phyloP scores from a whole-genome alignment of 2,113 vertebrate genomes.

The Campylomormyrus numenius region DNA sequence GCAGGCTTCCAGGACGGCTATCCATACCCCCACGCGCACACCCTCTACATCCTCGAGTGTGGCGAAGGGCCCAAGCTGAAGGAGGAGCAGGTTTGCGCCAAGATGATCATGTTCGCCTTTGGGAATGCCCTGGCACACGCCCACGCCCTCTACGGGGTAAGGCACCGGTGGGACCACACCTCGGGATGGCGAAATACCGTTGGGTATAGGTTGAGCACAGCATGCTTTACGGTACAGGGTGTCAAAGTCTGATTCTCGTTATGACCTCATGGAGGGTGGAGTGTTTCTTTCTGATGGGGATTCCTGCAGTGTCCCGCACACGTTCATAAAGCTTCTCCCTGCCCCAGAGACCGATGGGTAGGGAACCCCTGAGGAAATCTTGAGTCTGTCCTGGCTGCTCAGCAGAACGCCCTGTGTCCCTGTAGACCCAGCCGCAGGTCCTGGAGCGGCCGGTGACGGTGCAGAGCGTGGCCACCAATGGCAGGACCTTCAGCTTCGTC shows the following conservation, averaged over 20 bases:
- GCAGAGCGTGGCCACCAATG: constrained; percentile 73
- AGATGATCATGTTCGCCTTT: constrained; percentile 80
- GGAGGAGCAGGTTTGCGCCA: constrained; percentile 72
- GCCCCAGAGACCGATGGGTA: neutral
- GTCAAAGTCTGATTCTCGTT: neutral
- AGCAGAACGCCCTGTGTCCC: neutral
- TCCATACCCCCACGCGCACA: constrained; percentile 74
- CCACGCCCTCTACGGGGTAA: constrained; percentile 64
- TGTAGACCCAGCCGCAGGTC: constrained; percentile 57
- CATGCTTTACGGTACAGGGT: neutral
- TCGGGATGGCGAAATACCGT: neutral
- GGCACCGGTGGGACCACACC: neutral
- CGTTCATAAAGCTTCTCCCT: neutral
- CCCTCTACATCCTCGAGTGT: constrained; percentile 66
- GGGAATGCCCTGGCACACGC: constrained; percentile 76
- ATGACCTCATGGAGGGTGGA: neutral
- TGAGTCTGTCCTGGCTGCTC: neutral
- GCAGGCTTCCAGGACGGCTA: constrained; percentile 72
- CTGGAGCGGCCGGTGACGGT: constrained; percentile 73
- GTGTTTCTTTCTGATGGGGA: neutral
- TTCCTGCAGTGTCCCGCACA: neutral
- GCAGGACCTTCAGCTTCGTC: constrained; percentile 73
- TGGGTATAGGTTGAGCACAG: neutral
- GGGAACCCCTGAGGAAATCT: neutral
- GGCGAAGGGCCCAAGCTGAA: constrained; percentile 46